Evolutionary conservation across 2,888 invertebrate genomes (phyloP), one percentile per base, ranked within the genome.

Genomic region (Sminthurides aquaticus): DNA sequence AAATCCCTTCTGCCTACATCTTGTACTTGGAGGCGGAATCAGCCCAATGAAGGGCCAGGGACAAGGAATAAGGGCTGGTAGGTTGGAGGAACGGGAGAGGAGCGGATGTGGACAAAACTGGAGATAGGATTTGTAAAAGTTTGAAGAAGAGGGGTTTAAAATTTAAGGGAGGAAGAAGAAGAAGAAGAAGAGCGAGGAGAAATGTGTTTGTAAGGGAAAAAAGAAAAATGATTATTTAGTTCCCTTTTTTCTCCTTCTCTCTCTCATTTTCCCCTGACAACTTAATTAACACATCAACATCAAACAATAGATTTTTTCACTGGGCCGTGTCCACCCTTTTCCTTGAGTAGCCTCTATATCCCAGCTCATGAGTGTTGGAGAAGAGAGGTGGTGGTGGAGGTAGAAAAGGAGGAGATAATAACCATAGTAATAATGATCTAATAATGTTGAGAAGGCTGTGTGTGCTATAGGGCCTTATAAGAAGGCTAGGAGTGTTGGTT

Each of bases 281-380:
- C 58, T 64, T 64, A 64, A 64, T 64, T 64, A 64, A 59, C 59
- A 64, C 64, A 59, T 59, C 59, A 54, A 52, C 59, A 64, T 64
- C 64, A 64, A 64, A 64, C 64, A 64, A 64, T 64, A 64, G 64
- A 59, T 64, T 60, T 60, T 60, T 60, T 60, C 49, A 15, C 28
- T 26, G 28, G 20, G 28, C 57, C 60, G 26, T 60, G 49, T 60
- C 49, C 43, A 48, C 49, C 60, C 43, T 34, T 15, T 34, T 34
- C 8, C n/a, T n/a, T n/a, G n/a, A n/a, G n/a, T n/a, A n/a, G n/a
- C n/a, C n/a, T n/a, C n/a, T n/a, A n/a, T n/a, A n/a, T n/a, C n/a
- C n/a, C n/a, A n/a, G n/a, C n/a, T n/a, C n/a, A n/a, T n/a, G n/a
- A n/a, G n/a, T n/a, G 8, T 34, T 34, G 43, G 43, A 34, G 43